phyloP scores from a whole-genome alignment of 2,113 vertebrate genomes.

The Vicugna pacos region DNA sequence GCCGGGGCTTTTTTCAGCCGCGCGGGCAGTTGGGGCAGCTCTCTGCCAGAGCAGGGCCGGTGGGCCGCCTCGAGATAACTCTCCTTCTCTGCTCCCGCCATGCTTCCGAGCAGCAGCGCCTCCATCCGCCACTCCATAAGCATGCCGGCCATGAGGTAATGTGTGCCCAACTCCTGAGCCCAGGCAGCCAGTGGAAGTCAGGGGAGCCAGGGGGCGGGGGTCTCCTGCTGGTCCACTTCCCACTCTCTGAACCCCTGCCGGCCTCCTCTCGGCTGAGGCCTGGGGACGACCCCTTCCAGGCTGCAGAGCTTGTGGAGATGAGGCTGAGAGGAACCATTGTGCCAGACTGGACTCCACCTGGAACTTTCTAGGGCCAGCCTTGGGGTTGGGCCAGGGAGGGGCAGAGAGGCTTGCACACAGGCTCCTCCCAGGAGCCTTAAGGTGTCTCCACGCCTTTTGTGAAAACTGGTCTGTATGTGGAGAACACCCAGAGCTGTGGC shows the following conservation, averaged over 20 bases:
- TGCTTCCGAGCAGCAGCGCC: slow-evolving; percentile 96
- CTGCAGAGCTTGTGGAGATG: neutral
- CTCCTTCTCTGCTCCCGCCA: slow-evolving; percentile 89
- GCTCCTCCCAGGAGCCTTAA: neutral
- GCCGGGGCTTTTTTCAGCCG: neutral
- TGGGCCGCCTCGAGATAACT: slow-evolving; percentile 79
- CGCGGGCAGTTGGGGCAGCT: neutral
- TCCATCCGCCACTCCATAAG: slow-evolving; percentile 99
- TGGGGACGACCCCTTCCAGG: neutral
- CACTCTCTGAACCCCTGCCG: neutral
- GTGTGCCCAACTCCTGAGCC: slow-evolving; percentile 68
- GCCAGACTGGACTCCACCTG: neutral
- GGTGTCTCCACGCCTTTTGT: neutral
- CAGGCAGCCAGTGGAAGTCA: too few species aligned
- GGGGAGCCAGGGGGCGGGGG: neutral
- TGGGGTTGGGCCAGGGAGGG: neutral
- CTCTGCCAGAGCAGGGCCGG: neutral
- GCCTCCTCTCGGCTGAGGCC: neutral
- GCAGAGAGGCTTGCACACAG: neutral
- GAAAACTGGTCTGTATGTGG: neutral
- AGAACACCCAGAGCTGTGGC: neutral
- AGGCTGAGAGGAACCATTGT: neutral
- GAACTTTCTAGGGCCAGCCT: neutral
- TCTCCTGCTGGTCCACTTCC: neutral
- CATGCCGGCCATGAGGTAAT: slow-evolving; percentile 99